These are phyloP conservation scores for Cyphomyrus plagiostoma DNA, from an alignment of 2,113 vertebrate genomes.

Conservation along the genomic window DNA sequence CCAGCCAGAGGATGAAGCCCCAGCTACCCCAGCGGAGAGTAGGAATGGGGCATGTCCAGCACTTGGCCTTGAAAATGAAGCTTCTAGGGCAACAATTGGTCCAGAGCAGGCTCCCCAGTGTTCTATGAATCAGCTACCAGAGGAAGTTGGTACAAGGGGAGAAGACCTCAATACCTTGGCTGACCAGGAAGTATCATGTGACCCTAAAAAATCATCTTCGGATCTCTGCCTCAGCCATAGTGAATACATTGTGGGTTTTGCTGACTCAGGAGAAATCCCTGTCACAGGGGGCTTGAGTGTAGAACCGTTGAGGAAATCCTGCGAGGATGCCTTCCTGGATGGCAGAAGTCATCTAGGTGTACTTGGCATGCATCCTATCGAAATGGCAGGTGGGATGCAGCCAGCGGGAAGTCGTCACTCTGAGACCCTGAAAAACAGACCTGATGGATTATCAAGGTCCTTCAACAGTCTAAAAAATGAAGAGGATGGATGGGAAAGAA, in stretches of 20 bases:
- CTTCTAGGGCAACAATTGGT: not conserved
- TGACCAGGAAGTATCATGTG: not conserved
- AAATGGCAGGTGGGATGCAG: not conserved
- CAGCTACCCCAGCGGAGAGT: not conserved
- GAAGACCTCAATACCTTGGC: not conserved
- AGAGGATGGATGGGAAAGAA: not conserved
- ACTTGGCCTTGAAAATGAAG: slow-evolving; percentile 8
- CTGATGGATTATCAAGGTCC: not conserved
- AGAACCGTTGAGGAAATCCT: not conserved
- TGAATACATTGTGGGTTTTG: slow-evolving; percentile 48
- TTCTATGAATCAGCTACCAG: accelerated
- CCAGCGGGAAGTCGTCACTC: not conserved
- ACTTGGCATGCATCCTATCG: not conserved
- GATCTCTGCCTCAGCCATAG: slow-evolving; percentile 39
- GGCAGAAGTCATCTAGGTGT: not conserved
- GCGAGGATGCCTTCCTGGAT: not conserved
- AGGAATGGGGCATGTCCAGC: not conserved
- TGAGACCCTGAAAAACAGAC: not conserved
- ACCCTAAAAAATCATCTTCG: not conserved
- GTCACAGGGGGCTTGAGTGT: not conserved
- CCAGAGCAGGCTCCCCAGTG: not conserved
- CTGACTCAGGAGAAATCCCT: slow-evolving; percentile 14
- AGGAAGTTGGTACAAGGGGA: not conserved
- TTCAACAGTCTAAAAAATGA: not conserved
- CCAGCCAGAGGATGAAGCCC: slow-evolving; percentile 24